Base-by-base conservation (phyloP, 2,888 invertebrate species). In the Nomada goodeniana region DNA sequence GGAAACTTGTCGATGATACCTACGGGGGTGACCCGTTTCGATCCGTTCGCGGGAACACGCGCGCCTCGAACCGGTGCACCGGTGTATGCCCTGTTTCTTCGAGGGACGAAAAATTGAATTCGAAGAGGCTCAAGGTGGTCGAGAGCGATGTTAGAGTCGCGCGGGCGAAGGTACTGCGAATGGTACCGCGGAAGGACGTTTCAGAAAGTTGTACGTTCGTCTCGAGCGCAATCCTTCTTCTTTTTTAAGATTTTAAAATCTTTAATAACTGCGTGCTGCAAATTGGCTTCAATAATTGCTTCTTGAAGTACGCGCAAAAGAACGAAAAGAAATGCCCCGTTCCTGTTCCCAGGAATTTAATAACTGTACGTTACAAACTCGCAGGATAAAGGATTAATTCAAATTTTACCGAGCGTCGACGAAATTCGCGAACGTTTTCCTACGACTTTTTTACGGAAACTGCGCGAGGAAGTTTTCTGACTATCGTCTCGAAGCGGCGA, bases 101-200 rank as follows among this genome's bases (percentile, higher is more conserved):
- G 3, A 9, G n/a, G 11, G 11, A 23, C n/a, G n/a, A 29, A n/a
- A 69, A 47, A 29, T 59, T 59, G 59, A 59, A 50, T 50, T 47
- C 29, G 4, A 2, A 47, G 20, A 70, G 50, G 50, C 20, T 68
- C 36, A 60, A 70, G 5, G 29, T 36, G 70, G 47, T 70, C 47
- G 23, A 60, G 59, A 52, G 65, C n/a, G n/a, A 44, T 7, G 57
- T 47, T 29, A 11, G n/a, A 59, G 15, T 44, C 3, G 11, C 5
- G 0, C 18, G 26, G 26, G 29, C 23, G 18, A 57, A 57, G 26
- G 55, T 20, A 23, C 42, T 18, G 57, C 18, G 44, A 57, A 68
- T 57, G 42, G 42, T 20, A 5, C 42, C 42, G 11, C 3, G 26
- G 42, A 68, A 68, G 18, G 55, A 18, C 64, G 47, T 50, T 64